A percentile compares a stretch with the other conserved stretches of the same genome.
Conservation (phyloP, 2,888 invertebrate species). For the Isotomurus palustris region DNA sequence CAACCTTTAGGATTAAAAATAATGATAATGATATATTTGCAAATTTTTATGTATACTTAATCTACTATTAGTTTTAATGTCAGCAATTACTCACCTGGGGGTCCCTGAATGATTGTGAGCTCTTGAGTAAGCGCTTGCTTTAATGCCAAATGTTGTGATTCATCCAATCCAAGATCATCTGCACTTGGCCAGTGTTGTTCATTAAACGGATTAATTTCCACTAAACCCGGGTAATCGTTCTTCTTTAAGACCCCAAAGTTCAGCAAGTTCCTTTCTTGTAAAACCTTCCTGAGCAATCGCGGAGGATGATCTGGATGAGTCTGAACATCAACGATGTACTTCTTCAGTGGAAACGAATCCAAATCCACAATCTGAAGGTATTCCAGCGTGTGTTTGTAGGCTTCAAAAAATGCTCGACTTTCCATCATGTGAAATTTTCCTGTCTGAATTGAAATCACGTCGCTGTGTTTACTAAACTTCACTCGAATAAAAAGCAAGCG, state of each 20-base stretch:
- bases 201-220: background rate
- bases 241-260: slow-evolving; percentile 6
- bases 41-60: background rate
- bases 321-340: slow-evolving; percentile 46
- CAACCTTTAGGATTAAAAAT: background rate
- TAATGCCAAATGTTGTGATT: slow-evolving; percentile 49
- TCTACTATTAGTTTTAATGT: too few species aligned
- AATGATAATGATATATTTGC: too few species aligned
- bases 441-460: slow-evolving; percentile 10
- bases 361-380: slow-evolving; percentile 49
- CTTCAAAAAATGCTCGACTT: slow-evolving; percentile 53
- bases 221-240: too few species aligned
- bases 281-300: too few species aligned
- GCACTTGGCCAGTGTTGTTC: slow-evolving; percentile 12
- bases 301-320: slow-evolving; percentile 34
- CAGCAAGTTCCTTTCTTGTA: too few species aligned
- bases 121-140: slow-evolving; percentile 48
- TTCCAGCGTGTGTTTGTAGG: slow-evolving; percentile 51
- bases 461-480: slow-evolving; percentile 6
- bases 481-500: background rate
- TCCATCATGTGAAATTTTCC: slow-evolving; percentile 49
- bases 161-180: slow-evolving; percentile 44
- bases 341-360: slow-evolving; percentile 47
- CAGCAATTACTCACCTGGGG: too few species aligned
- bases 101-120: slow-evolving; percentile 53